phyloP scores from a whole-genome alignment of 2,113 vertebrate genomes.

The Cyanistes caeruleus region DNA sequence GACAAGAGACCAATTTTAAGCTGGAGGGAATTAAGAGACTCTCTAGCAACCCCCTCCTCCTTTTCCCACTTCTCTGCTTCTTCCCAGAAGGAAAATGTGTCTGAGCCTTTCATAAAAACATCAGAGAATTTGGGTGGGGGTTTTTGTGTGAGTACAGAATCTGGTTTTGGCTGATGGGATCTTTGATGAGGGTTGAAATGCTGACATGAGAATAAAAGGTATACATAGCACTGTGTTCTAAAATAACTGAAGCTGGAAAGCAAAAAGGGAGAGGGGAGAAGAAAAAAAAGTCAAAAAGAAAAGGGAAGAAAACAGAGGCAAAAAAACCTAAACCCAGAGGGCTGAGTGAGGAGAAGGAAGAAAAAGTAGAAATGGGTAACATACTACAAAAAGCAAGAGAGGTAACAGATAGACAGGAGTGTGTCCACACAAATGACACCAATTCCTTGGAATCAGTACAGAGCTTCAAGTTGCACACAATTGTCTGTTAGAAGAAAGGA shows the following conservation, averaged over 20 bases:
- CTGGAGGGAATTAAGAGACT: not conserved
- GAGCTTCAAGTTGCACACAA: not conserved
- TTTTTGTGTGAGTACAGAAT: not conserved
- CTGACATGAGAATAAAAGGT: not conserved
- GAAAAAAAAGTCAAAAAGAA: not conserved
- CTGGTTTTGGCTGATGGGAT: not conserved
- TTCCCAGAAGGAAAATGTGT: not conserved
- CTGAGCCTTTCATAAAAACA: not conserved
- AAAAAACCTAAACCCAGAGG: no score
- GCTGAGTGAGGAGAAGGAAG: accelerated
- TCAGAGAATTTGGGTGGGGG: not conserved
- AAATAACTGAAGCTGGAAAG: not conserved
- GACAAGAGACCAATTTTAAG: not conserved
- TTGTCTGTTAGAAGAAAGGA: not conserved
- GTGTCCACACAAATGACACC: not conserved
- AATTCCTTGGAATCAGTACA: not conserved
- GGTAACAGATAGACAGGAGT: not conserved
- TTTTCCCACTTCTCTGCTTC: not conserved
- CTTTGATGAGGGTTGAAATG: not conserved
- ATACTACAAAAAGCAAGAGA: not conserved
- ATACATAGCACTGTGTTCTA: not conserved
- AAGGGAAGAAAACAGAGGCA: not conserved
- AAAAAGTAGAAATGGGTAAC: not conserved
- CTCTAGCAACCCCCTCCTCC: not conserved
- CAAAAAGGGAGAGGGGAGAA: not conserved